phyloP scores from a whole-genome alignment of 2,888 invertebrate species.

The Uropetala carovei region DNA sequence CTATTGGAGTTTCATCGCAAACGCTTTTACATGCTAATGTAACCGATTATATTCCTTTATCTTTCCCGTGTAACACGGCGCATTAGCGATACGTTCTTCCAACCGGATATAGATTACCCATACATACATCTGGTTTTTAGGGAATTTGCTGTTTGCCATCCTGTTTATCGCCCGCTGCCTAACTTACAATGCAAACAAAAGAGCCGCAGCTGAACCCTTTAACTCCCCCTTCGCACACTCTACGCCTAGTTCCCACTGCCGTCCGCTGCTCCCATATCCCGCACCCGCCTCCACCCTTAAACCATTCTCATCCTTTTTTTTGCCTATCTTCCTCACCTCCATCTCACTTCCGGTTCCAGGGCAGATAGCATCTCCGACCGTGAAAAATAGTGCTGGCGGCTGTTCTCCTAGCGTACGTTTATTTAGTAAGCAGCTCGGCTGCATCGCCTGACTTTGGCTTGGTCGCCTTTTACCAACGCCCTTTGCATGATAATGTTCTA shows the following conservation, averaged over 20 bases:
- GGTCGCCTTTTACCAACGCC: neutral
- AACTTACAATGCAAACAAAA: constrained; percentile 45
- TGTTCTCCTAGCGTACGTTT: constrained; percentile 27
- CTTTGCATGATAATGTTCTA: constrained; percentile 28
- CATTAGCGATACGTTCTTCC: neutral
- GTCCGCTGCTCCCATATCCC: constrained; percentile 37
- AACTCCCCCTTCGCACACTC: neutral
- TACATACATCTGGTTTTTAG: constrained; percentile 2
- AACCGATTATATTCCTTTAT: neutral
- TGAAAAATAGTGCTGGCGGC: constrained; percentile 61
- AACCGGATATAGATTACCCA: constrained; percentile 2
- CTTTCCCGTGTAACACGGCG: neutral
- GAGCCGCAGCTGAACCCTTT: constrained; percentile 52
- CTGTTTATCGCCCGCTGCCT: constrained; percentile 38
- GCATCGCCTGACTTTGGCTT: neutral
- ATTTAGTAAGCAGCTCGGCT: constrained; percentile 45
- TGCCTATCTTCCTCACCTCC: constrained; percentile 62
- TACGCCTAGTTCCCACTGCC: neutral
- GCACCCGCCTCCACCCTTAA: constrained; percentile 30
- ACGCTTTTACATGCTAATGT: neutral
- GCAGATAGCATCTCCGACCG: constrained; percentile 43
- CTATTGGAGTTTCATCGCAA: neutral
- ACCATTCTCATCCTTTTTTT: constrained; percentile 36
- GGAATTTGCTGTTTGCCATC: constrained; percentile 52
- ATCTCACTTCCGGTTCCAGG: constrained; percentile 61